Evolutionary conservation across 1,140 invertebrate species (phyloP), one percentile per base, ranked within the genome.

Genomic region (Apis laboriosa): DNA sequence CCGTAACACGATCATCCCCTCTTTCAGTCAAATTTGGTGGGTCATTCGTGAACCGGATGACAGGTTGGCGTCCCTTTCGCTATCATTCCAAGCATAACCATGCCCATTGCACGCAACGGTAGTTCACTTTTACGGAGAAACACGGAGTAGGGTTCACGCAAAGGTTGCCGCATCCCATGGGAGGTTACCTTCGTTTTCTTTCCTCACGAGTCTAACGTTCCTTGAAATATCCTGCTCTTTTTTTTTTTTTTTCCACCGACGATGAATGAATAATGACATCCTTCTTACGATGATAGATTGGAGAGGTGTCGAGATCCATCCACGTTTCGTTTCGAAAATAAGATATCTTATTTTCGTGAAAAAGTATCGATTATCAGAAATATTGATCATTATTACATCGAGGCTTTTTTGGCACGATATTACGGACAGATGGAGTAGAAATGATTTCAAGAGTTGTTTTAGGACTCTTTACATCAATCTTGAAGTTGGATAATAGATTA

Each of bases 251-350:
- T 88, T 88, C 60, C 87, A 89, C 84, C 80, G 75, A 78, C 81
- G 67, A 89, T 87, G 83, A 88, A 89, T 89, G 84, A 88, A 72
- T 86, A 88, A 88, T 89, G 71, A 76, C 87, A 84, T 87, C 78
- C 83, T 84, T 87, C 79, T 72, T 68, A 17, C 28, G 21, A 67
- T 81, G 87, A 88, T 84, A 84, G 77, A 49, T 60, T 75, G 77
- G 24, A 28, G 34, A 11, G 15, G 43, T 56, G 64, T 74, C 71
- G 60, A 60, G 56, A 84, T 83, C 13, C 75, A 66, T 51, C 17
- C 24, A 61, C 51, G 51, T 55, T 79, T 74, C 68, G 64, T 86
- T 80, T 49, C 53, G 53, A 56, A 43, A 86, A 84, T 71, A 56
- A 56, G 2, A 71, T 17, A 77, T 58, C 28, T 82, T 71, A 28